Conservation (phyloP, 2,888 invertebrate genomes). For the Nysson spinosus region DNA sequence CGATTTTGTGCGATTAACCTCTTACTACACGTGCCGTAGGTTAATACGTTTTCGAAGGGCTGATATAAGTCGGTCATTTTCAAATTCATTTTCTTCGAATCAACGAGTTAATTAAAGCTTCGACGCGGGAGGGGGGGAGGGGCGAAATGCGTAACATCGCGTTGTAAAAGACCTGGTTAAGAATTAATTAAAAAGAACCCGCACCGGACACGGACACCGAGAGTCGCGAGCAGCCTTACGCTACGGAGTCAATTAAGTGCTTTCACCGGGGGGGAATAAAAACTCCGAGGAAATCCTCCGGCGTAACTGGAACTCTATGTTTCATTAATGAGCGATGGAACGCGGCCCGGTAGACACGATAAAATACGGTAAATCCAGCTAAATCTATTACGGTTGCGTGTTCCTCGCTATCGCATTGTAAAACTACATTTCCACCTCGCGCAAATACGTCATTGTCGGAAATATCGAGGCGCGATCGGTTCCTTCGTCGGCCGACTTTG, state of each 20-base stretch:
- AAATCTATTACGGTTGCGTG: conserved; percentile 56
- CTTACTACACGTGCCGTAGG: conserved; percentile 15
- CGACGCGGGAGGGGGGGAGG: too few relatives aligned
- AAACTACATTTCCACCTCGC: background rate
- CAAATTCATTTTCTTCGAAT: conserved; percentile 23
- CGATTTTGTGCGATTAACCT: conserved; percentile 6
- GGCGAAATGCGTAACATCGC: too few relatives aligned
- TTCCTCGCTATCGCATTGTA: conserved; percentile 5
- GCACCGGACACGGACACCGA: conserved; percentile 6
- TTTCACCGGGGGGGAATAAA: background rate
- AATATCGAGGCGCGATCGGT: background rate
- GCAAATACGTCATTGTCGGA: conserved; percentile 3
- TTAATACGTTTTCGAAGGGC: conserved; percentile 4
- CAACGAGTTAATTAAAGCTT: conserved; percentile 42
- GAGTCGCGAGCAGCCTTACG: background rate
- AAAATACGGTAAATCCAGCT: conserved; percentile 38
- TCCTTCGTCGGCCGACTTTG: conserved; percentile 4
- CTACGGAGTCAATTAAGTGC: conserved; percentile 20
- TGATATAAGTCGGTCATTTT: conserved; percentile 23
- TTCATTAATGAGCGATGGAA: conserved; percentile 42
- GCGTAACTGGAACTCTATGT: conserved; percentile 17
- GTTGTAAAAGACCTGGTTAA: too few relatives aligned
- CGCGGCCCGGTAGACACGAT: conserved; percentile 9
- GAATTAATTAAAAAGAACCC: conserved; percentile 34
- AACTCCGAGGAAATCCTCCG: background rate